These are phyloP conservation scores for Nycticorax nycticorax DNA, from an alignment of 2,113 vertebrate species.

Conservation along the genomic window DNA sequence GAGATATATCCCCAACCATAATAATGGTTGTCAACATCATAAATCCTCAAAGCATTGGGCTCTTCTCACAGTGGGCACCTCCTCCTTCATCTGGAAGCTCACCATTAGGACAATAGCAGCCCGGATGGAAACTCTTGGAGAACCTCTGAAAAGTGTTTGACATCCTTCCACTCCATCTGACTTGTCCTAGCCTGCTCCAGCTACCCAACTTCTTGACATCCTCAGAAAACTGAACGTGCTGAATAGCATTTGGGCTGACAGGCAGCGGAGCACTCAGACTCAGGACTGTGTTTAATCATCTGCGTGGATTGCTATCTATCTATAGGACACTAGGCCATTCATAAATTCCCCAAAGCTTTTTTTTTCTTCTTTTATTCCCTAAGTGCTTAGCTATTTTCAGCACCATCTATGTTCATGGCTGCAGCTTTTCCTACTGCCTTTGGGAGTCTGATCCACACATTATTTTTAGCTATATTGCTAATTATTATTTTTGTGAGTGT, in stretches of 20 bases:
- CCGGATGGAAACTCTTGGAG: not conserved
- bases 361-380: not conserved
- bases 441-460: slow-evolving; percentile 34
- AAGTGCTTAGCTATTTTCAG: slow-evolving; percentile 47
- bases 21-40: not conserved
- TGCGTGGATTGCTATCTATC: not conserved
- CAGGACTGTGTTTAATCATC: not conserved
- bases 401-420: slow-evolving; percentile 52
- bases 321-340: not conserved
- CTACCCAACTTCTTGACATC: not conserved
- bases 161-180: not conserved
- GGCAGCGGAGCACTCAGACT: not conserved
- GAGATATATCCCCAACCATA: not conserved
- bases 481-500: slow-evolving; percentile 55
- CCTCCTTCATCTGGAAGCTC: not conserved
- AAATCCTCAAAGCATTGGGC: not conserved
- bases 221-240: not conserved
- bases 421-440: slow-evolving; percentile 60
- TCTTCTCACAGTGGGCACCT: not conserved
- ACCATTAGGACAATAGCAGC: not conserved
- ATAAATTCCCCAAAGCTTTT: not conserved
- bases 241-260: not conserved
- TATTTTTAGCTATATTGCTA: slow-evolving; percentile 68
- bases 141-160: not conserved
- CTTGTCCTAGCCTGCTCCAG: not conserved